Conservation (phyloP, 2,113 vertebrate species). For the Onychostoma macrolepis region DNA sequence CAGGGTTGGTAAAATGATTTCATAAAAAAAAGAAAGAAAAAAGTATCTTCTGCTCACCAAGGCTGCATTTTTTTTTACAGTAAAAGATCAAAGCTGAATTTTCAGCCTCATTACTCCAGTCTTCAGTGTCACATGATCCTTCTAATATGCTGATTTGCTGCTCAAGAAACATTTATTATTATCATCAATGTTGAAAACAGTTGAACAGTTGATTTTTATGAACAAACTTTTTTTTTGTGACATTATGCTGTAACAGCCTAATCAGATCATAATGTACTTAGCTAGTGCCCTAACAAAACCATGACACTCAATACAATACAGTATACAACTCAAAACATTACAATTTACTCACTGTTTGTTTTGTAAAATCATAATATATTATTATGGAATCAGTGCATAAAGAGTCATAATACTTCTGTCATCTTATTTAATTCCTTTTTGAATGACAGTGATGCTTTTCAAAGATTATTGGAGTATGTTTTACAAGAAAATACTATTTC, state of each 20-base stretch:
- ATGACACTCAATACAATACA: neutral
- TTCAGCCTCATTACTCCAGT: neutral
- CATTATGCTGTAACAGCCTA: neutral
- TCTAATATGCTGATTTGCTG: neutral
- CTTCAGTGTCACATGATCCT: neutral
- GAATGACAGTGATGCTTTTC: neutral
- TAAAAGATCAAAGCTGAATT: neutral
- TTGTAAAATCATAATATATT: neutral
- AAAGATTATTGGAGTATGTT: neutral
- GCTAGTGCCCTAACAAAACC: neutral
- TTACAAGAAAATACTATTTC: neutral
- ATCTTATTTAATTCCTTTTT: neutral
- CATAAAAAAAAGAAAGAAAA: neutral
- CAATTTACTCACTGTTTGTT: neutral
- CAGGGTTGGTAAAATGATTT: neutral
- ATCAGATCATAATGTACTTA: neutral
- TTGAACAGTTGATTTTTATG: too few species aligned
- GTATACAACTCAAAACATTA: neutral
- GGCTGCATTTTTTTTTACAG: neutral
- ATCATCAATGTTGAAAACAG: neutral
- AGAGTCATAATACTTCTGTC: neutral
- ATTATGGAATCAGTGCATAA: neutral
- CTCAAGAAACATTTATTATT: neutral
- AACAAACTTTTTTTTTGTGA: too few species aligned
- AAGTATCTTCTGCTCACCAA: neutral